Evolutionary conservation across 2,797 vertebrate species (phyloP).

Genomic region (Ambastaia sidthimunki): DNA sequence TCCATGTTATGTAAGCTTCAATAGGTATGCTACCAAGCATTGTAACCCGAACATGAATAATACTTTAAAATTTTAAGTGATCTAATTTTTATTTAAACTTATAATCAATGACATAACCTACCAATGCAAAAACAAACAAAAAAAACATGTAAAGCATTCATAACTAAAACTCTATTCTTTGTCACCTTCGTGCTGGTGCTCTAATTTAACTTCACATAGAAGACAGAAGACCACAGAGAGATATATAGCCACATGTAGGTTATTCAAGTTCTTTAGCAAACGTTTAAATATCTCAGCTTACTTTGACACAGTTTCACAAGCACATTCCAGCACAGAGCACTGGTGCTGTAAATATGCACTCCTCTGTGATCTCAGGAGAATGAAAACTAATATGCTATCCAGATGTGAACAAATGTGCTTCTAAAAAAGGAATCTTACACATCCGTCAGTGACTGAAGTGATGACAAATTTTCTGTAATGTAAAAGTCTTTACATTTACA

Average conservation of each 20-base stretch:
- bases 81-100: background rate
- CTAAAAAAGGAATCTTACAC: constrained; percentile 31
- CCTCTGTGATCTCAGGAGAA: constrained; percentile 33
- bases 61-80: no score
- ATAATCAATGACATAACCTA: background rate
- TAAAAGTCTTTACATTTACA: no score
- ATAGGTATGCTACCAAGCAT: no score
- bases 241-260: constrained; percentile 39
- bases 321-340: constrained; percentile 51
- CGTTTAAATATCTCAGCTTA: constrained; percentile 31
- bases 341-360: constrained; percentile 22
- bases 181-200: constrained; percentile 27
- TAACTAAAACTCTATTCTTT: background rate
- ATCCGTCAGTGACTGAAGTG: constrained; percentile 19
- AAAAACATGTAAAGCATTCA: background rate
- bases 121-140: no score
- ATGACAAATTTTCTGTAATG: no score
- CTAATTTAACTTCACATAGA: constrained; percentile 39
- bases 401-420: constrained; percentile 54
- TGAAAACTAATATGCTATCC: constrained; percentile 51
- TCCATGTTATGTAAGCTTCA: no score
- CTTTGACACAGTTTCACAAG: constrained; percentile 52
- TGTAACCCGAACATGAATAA: no score
- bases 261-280: constrained; percentile 39
- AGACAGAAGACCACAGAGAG: constrained; percentile 22